Evolutionary conservation across 1,140 invertebrate species (phyloP), one percentile per base, ranked within the genome.

Genomic region (Trachymyrmex septentrionalis): DNA sequence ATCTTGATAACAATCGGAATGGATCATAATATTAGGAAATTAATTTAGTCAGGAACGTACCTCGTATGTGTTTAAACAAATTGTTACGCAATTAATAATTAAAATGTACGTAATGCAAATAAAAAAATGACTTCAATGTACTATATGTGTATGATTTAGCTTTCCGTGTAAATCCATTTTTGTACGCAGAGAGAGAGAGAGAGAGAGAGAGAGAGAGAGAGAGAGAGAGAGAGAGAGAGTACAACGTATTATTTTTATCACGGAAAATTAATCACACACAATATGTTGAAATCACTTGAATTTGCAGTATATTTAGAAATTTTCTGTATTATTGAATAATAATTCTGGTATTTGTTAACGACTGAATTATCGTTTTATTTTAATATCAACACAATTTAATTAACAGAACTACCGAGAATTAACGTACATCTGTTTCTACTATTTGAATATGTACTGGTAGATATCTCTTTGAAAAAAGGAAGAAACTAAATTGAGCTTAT

Each of bases 1-100:
- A 27, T 66, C n/a, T 57, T 6, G 53, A 55, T 72, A 21, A 72
- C 53, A 72, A 72, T 34, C 14, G 19, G 10, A 19, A 72, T 53
- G 7, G 24, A 30, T 55, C 9, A 12, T 53, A 5, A 72, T 30
- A 34, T 72, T 72, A 34, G 12, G 21, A 66, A 72, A 30, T 72
- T 6, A 67, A 44, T 44, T 21, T 6, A 14, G 4, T 67, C n/a
- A 44, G 38, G 34, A 6, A 14, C 5, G n/a, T 21, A 34, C 44
- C 24, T 63, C 14, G 3, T 38, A 12, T 38, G 12, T 44, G 7
- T 16, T 34, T 9, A 21, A 10, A 5, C 5, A 21, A 44, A 44
- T 67, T 38, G n/a, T 67, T 67, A 14, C 5, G 24, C 2, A 30
- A 64, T 64, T 63, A 21, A 24, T 61, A 27, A 61, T 61, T 24